These are phyloP conservation scores for Wasmannia auropunctata DNA, from an alignment of 1,140 invertebrate genomes.

Conservation along the genomic window DNA sequence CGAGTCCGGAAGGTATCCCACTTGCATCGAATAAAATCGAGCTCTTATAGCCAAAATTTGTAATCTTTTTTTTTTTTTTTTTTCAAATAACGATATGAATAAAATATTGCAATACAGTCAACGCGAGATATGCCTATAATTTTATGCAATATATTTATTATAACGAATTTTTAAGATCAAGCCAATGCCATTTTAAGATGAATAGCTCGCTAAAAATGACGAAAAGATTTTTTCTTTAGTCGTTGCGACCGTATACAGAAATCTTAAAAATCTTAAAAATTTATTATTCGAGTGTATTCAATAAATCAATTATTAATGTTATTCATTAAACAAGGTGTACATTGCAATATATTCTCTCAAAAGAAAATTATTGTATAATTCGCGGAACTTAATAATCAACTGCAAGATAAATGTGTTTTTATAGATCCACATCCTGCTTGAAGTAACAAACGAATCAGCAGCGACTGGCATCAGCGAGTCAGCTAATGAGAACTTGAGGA, in stretches of 20 bases:
- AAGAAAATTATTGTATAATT: background rate
- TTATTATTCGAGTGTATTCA: background rate
- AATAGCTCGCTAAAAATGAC: background rate
- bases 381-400: background rate
- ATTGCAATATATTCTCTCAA: background rate
- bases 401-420: background rate
- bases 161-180: background rate
- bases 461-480: background rate
- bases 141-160: slow-evolving; percentile 2
- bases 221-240: background rate
- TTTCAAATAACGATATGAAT: background rate
- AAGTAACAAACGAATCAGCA: background rate
- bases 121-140: background rate
- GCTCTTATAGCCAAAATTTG: background rate
- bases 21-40: background rate
- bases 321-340: background rate
- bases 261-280: slow-evolving; percentile 5
- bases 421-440: background rate
- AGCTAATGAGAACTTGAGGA: background rate
- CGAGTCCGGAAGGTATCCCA: background rate
- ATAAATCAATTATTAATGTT: background rate
- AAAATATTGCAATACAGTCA: background rate
- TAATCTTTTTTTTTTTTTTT: background rate
- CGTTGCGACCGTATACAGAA: background rate
- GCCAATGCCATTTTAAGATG: background rate